These are phyloP conservation scores for Remorina albescens DNA, from an alignment of 2,797 vertebrate species.

Conservation along the genomic window DNA sequence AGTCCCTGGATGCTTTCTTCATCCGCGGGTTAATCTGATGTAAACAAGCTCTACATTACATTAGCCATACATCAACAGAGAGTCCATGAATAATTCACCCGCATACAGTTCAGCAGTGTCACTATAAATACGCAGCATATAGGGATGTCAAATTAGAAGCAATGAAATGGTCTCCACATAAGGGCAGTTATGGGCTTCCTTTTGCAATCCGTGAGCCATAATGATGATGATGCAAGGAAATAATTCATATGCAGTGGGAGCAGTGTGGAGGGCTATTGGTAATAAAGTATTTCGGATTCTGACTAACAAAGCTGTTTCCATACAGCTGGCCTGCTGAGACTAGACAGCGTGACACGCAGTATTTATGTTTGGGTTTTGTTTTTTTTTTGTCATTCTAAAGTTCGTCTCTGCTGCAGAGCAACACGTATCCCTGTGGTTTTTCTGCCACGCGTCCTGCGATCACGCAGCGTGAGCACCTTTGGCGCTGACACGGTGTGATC, in stretches of 20 bases:
- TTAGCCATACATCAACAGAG: constrained; percentile 10
- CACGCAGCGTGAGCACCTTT: no score
- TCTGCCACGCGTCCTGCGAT: neutral
- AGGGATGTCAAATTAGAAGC: neutral
- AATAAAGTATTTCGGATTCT: no score
- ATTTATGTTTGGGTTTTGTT: no score
- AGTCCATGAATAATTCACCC: constrained; percentile 49
- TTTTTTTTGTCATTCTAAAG: neutral
- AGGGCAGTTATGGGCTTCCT: constrained; percentile 18
- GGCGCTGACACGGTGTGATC: no score
- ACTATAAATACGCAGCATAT: neutral
- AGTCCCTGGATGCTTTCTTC: constrained; percentile 34
- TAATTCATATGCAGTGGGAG: neutral
- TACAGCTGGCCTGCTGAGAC: neutral
- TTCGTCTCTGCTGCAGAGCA: neutral
- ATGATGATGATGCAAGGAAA: constrained; percentile 29
- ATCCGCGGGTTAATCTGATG: constrained; percentile 6
- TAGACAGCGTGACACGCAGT: no score
- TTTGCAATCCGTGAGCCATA: constrained; percentile 15
- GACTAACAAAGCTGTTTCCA: neutral
- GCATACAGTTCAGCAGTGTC: neutral
- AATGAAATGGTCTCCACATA: neutral
- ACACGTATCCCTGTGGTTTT: neutral
- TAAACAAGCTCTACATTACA: constrained; percentile 26
- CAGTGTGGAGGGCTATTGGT: neutral